Percentiles rank a stretch among this genome's conserved stretches.
These are phyloP conservation scores for Tenualosa thibaudeaui DNA, from an alignment of 2,797 vertebrate species.

Conservation along the genomic window DNA sequence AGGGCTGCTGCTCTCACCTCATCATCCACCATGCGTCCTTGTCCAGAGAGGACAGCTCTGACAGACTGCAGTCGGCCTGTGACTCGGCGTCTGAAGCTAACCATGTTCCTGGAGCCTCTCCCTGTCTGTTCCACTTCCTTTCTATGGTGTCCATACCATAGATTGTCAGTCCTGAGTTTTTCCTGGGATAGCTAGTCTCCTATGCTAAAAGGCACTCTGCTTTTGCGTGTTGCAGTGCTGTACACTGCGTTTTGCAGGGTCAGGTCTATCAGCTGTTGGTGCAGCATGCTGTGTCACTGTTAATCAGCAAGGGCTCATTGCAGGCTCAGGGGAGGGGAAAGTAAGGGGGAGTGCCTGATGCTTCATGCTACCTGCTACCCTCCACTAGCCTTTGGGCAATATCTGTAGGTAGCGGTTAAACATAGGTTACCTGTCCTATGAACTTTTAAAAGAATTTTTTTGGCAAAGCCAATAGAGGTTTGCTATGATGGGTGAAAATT, in stretches of 20 bases:
- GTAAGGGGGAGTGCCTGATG: not conserved
- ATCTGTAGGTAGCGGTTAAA: not conserved
- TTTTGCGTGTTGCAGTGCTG: not conserved
- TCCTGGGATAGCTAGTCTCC: not conserved
- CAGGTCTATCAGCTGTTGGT: not conserved
- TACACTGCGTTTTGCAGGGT: not conserved
- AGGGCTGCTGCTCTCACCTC: not conserved
- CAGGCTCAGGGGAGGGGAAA: not conserved
- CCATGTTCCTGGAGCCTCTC: not conserved
- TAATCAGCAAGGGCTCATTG: not conserved
- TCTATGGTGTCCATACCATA: not conserved
- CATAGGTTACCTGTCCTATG: not conserved
- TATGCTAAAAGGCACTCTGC: not conserved
- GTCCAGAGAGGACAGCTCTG: not conserved
- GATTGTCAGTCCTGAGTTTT: not conserved
- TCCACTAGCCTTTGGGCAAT: not conserved
- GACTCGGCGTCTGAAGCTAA: not conserved
- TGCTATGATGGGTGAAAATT: not conserved
- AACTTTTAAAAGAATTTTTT: not conserved
- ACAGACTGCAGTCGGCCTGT: not conserved
- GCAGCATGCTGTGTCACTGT: slow-evolving; percentile 23
- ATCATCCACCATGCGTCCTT: slow-evolving; percentile 9
- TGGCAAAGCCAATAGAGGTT: not conserved
- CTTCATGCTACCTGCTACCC: not conserved
- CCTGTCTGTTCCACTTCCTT: not conserved